Percentiles rank a stretch among this genome's conserved stretches.
Evolutionary conservation across 1,140 invertebrate species (phyloP).

Genomic region (Asobara japonica): DNA sequence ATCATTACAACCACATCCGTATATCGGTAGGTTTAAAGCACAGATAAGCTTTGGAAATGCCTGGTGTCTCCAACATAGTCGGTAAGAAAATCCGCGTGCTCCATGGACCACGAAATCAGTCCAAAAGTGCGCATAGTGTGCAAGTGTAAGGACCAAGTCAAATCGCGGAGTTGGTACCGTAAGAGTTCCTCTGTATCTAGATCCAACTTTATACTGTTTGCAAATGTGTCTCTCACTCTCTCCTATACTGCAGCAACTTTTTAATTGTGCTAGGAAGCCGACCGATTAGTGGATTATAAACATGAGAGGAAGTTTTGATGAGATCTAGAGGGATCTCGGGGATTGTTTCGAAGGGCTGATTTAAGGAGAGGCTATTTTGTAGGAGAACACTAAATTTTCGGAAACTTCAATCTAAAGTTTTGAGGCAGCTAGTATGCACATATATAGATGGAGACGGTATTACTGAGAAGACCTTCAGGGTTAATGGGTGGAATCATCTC

Average conservation of each 20-base stretch:
- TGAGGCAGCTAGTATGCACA: too few species aligned
- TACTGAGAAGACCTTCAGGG: too few species aligned
- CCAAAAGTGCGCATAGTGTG: slow-evolving; percentile 41
- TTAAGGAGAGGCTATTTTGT: background rate
- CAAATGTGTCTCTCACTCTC: slow-evolving; percentile 23
- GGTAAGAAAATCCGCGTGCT: slow-evolving; percentile 56
- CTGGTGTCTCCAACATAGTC: slow-evolving; percentile 26
- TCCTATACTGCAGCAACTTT: slow-evolving; percentile 48
- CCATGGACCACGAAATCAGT: slow-evolving; percentile 65
- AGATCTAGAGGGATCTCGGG: slow-evolving; percentile 23
- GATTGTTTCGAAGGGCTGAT: background rate
- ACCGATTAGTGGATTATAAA: slow-evolving; percentile 66
- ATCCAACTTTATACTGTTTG: slow-evolving; percentile 34
- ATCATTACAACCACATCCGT: too few species aligned
- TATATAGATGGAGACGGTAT: too few species aligned
- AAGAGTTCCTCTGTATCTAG: slow-evolving; percentile 35
- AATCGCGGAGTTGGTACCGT: slow-evolving; percentile 33
- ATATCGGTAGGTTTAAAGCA: too few species aligned
- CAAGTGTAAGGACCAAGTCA: slow-evolving; percentile 26
- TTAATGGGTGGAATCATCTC: too few species aligned
- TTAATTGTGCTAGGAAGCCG: slow-evolving; percentile 61
- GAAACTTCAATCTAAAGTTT: too few species aligned
- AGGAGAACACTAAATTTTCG: too few species aligned
- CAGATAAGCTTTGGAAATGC: too few species aligned
- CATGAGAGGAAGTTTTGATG: slow-evolving; percentile 50